Evolutionary conservation across 2,113 vertebrate genomes (phyloP).

Genomic region (Deroptyus accipitrinus): DNA sequence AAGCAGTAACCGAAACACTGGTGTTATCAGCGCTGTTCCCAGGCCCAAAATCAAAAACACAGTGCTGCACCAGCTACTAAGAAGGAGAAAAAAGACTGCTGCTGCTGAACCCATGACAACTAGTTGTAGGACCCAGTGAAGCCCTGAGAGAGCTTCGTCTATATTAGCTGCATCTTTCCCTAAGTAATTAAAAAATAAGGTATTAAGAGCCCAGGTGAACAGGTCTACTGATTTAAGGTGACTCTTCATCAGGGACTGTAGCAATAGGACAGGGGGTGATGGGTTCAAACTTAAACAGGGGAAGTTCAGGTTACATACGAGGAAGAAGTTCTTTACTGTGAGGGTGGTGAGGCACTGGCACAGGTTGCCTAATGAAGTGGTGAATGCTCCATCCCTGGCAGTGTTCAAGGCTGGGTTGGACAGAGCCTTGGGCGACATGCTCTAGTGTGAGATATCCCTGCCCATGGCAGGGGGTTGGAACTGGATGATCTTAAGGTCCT

Average conservation of each 20-base stretch:
- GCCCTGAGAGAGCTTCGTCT: not conserved
- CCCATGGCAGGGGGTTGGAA: not conserved
- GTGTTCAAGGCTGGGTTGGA: not conserved
- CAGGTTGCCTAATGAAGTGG: not conserved
- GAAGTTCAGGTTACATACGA: not conserved
- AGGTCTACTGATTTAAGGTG: not conserved
- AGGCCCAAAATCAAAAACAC: too few species aligned
- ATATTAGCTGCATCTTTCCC: not conserved
- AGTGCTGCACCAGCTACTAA: too few species aligned
- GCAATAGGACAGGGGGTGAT: not conserved
- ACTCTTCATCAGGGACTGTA: not conserved
- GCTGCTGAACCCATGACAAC: too few species aligned
- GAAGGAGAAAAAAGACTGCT: too few species aligned
- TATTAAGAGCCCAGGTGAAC: not conserved
- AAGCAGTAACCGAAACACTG: too few species aligned
- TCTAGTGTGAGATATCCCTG: not conserved
- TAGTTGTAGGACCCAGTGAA: not conserved
- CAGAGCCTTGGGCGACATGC: not conserved
- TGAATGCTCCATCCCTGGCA: not conserved
- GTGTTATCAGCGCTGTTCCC: too few species aligned
- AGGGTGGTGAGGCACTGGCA: too few species aligned
- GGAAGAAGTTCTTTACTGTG: too few species aligned
- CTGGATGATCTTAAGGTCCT: not conserved
- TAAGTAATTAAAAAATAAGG: not conserved
- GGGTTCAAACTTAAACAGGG: not conserved